Conservation (phyloP, 2,797 vertebrate genomes). For the Eulemur coronatus region DNA sequence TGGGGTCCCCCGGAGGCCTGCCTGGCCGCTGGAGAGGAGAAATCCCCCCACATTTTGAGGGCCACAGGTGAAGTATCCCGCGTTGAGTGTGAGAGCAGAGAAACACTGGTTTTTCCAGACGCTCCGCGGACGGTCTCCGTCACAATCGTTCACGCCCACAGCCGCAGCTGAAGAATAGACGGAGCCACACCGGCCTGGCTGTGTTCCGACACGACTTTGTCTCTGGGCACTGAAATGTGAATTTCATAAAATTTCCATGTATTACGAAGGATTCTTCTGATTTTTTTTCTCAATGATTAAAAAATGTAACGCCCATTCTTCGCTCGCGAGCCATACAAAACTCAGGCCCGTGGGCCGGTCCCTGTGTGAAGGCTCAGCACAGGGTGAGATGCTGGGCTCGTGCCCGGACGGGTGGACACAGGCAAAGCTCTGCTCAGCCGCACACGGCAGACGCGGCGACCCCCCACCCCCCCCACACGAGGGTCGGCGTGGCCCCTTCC, state of each 20-base stretch:
- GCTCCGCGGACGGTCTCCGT: background rate
- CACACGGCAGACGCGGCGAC: no score
- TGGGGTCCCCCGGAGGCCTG: background rate
- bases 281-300: background rate
- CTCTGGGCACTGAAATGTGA: background rate
- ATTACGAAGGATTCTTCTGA: background rate
- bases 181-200: background rate
- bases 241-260: background rate
- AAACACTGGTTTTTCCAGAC: no score
- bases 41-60: background rate
- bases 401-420: fast-evolving
- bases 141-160: background rate
- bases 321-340: background rate
- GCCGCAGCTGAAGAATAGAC: background rate
- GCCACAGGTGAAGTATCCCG: no score
- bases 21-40: no score
- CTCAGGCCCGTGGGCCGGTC: background rate
- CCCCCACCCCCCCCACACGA: no score
- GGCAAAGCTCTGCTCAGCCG: background rate
- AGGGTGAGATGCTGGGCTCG: background rate
- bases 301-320: constrained; percentile 21
- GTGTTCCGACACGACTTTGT: background rate
- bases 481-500: background rate
- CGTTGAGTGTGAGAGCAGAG: background rate
- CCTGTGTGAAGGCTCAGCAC: background rate